Percentiles rank a stretch among this genome's conserved stretches.
Evolutionary conservation across 2,113 vertebrate species (phyloP).

Genomic region (Mormyrus iriodes): DNA sequence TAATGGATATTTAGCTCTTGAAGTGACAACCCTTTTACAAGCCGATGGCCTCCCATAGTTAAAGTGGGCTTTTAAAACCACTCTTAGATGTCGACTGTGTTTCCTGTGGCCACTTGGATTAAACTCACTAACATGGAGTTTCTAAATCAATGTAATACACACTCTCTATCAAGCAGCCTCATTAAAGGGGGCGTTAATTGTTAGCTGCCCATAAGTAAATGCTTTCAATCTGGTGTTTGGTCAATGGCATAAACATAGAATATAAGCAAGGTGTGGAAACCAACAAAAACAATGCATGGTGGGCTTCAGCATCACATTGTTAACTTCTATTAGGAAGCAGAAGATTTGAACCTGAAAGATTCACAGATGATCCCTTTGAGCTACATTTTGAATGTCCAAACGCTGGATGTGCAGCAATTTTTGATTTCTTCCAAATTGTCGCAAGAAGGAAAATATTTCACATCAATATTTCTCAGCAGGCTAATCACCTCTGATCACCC

Average conservation of each 20-base stretch:
- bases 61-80: neutral
- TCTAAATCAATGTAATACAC: neutral
- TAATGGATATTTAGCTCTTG: constrained; percentile 13
- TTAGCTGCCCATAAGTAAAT: neutral
- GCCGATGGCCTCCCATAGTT: neutral
- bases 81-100: neutral
- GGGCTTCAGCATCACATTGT: neutral
- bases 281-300: neutral
- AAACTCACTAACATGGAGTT: neutral
- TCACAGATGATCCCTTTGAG: neutral
- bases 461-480: neutral
- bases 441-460: neutral
- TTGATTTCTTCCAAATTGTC: neutral
- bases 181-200: neutral
- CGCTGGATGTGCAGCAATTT: neutral
- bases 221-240: neutral
- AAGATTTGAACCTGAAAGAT: neutral
- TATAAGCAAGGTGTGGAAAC: neutral
- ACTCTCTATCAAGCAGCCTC: neutral
- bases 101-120: neutral
- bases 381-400: neutral
- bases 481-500: neutral
- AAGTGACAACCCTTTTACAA: constrained; percentile 3
- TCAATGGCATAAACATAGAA: too few species aligned
- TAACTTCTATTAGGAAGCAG: neutral